Evolutionary conservation across 2,113 vertebrate species (phyloP).

Genomic region (Microcebus lehilahytsara): DNA sequence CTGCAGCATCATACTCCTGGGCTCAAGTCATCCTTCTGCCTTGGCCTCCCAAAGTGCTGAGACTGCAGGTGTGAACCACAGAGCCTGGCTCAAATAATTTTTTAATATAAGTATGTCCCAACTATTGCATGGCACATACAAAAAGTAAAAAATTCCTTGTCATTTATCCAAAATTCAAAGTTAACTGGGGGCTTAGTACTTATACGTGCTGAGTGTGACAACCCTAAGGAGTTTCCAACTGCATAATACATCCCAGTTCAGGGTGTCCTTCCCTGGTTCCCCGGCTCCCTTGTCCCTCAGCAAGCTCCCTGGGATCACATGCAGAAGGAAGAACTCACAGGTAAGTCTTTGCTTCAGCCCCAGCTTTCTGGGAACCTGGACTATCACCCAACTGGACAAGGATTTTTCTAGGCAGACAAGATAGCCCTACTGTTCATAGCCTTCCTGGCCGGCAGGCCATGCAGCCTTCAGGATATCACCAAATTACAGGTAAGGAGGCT

Average conservation of each 20-base stretch:
- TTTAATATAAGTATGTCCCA: not conserved
- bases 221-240: not conserved
- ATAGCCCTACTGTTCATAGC: not conserved
- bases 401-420: not conserved
- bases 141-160: not conserved
- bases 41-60: too few species aligned
- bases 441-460: not conserved
- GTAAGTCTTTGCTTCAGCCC: not conserved
- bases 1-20: too few species aligned
- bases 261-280: not conserved
- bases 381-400: not conserved
- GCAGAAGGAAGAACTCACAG: not conserved
- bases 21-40: too few species aligned
- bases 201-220: not conserved
- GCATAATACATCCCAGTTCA: not conserved
- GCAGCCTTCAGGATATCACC: not conserved
- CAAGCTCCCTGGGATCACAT: not conserved
- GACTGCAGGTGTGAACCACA: too few species aligned
- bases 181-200: not conserved
- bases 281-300: rapidly evolving
- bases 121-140: not conserved
- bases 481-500: not conserved
- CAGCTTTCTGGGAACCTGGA: not conserved
- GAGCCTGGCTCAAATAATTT: not conserved
- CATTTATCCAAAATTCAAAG: not conserved